Base-by-base conservation (phyloP, 2,797 vertebrate genomes). In the Nothura maculosa region DNA sequence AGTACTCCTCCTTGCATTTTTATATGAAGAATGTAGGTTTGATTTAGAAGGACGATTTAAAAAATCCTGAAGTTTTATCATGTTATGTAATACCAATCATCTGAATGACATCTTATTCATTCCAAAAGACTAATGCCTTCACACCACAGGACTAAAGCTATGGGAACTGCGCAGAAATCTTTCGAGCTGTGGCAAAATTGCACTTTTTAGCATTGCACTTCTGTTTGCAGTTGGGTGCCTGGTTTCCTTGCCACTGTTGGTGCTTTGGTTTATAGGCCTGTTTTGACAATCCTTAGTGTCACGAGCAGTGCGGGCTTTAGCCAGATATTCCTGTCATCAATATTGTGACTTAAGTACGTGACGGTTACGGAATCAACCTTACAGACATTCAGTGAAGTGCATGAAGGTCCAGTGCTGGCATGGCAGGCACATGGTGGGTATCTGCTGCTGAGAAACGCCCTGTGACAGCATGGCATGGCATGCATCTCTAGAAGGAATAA, bases 71-170 rank as follows among this genome's bases (percentile, higher is more conserved):
- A 24, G 21, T 50, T 92, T 92, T 87, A 55, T 76, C 58, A 6
- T 77, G 27, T 73, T 81, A 42, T 30, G 4, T 80, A 78, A 47
- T 45, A 54, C 57, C 78, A 38, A 36, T 78, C 73, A 27, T 92
- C 60, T 69, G 84, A 94, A 72, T 55, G 68, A 21, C 34, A 32
- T 81, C 50, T 66, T 92, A 92, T 82, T 92, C 72, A 87, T 94
- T 92, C 78, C 55, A 22, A 79, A 81, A 52, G n/a, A 91, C 20
- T 81, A 9, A 73, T 60, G 12, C 34, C 32, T 81, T 52, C 79
- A 70, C 77, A 36, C 50, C 17, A 42, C 66, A 92, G 76, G 42
- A 68, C 64, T 72, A 88, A 91, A 74, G 42, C 60, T 86, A 1
- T 80, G 42, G 1, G n/a, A 50, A 18, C 54, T 69, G 34, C 36